These are phyloP conservation scores for Phasianus colchicus DNA, from an alignment of 2,113 vertebrate genomes.

Conservation along the genomic window DNA sequence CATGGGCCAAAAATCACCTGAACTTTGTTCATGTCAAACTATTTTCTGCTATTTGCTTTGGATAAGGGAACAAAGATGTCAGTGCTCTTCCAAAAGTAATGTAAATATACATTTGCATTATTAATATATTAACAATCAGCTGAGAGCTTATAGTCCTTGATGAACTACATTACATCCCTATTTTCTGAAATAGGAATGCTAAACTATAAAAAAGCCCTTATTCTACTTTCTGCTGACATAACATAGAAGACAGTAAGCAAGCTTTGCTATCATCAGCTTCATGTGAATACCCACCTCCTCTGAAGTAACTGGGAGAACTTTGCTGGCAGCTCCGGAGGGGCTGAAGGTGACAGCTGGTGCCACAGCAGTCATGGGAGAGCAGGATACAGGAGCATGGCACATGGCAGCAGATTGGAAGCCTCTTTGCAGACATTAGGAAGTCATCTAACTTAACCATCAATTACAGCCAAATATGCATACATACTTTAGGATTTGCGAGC, in stretches of 20 bases:
- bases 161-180: not conserved
- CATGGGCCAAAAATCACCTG: not conserved
- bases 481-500: not conserved
- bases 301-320: not conserved
- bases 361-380: not conserved
- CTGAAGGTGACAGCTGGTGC: not conserved
- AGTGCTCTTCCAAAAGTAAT: constrained; percentile 11
- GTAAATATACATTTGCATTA: not conserved
- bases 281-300: not conserved
- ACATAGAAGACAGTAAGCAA: not conserved
- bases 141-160: not conserved
- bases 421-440: not conserved
- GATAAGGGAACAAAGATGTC: not conserved
- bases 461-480: not conserved
- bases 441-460: not conserved
- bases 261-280: not conserved
- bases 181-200: not conserved
- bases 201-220: not conserved
- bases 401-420: not conserved
- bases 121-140: not conserved
- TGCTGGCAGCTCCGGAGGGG: not conserved
- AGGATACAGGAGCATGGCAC: not conserved
- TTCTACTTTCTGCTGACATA: not conserved
- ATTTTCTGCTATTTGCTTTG: constrained; percentile 10
- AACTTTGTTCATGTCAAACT: not conserved